Evolutionary conservation across 2,888 invertebrate genomes (phyloP), one percentile per base, ranked within the genome.

Genomic region (Neocrepidodera transversa): DNA sequence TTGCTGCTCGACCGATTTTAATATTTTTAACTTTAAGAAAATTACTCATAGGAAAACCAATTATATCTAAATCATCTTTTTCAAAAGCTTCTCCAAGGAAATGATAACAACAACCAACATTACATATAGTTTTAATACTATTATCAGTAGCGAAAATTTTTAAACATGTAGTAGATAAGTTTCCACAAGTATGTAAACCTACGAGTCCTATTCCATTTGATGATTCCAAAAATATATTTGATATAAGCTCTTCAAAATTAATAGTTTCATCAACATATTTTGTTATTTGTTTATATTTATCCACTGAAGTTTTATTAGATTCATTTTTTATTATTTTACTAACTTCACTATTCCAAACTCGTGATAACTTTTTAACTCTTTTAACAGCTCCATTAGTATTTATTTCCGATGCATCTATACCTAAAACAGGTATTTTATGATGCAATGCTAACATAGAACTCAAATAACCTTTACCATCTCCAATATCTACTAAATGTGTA

Each of bases 91-190:
- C 91, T 1, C 83, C 84, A 14, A 96, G 79, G 1, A 91, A 82
- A 78, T 96, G 93, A 80, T 95, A 95, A 75, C 96, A 96, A 76
- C 96, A 97, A 0, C 94, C 93, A 30, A 96, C 90, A 74, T 90
- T 90, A 71, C 92, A 89, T 0, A 95, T 75, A 0, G 86, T 83
- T 58, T 80, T 82, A 0, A 88, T 82, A 18, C 82, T 74, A 0
- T 80, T 56, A 58, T 85, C 85, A 0, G 78, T 69, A 2, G 81
- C 74, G 74, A 93, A 95, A 10, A 92, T 82, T 61, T 86, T 85
- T 1, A 95, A 79, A 35, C 88, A 87, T 8, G 87, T 86, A 1
- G 92, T 82, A 0, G 91, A 89, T 4, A 96, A 81, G 79, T 91
- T 87, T 0, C 96, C 96, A 77, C 96, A 96, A 0, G 95, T 94